Percentiles rank a stretch among this genome's conserved stretches.
These are phyloP conservation scores for Tenthredo livida DNA, from an alignment of 2,888 invertebrate species.

Conservation along the genomic window DNA sequence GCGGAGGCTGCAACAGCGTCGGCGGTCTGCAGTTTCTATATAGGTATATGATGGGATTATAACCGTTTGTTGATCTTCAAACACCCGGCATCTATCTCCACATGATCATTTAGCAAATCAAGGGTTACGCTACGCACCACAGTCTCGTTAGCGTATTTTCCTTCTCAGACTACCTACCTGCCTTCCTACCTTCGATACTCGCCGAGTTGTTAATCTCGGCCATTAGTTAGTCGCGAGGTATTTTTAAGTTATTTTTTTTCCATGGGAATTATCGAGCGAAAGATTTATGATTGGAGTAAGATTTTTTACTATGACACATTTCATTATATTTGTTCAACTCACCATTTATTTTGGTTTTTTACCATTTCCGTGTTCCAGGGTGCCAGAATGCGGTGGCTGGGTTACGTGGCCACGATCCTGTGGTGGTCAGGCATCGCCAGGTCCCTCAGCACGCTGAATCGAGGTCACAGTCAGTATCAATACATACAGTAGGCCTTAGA, in stretches of 20 bases:
- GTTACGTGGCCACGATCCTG: slow-evolving; percentile 77
- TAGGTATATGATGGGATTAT: slow-evolving; percentile 57
- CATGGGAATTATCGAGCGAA: background rate
- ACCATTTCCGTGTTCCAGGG: slow-evolving; percentile 37
- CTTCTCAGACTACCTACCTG: background rate
- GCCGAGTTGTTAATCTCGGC: background rate
- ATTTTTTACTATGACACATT: background rate
- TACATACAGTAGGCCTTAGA: slow-evolving; percentile 56
- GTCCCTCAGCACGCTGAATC: slow-evolving; percentile 77
- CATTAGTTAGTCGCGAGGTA: background rate
- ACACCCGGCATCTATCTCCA: background rate
- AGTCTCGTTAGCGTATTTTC: slow-evolving; percentile 33
- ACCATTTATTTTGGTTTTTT: background rate
- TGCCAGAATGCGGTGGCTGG: slow-evolving; percentile 78
- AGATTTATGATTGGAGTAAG: background rate
- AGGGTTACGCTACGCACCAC: slow-evolving; percentile 6
- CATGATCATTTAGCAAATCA: slow-evolving; percentile 44
- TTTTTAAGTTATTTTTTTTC: background rate
- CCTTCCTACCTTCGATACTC: background rate
- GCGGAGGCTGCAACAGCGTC: slow-evolving; percentile 11
- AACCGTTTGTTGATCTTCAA: slow-evolving; percentile 57
- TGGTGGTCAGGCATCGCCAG: slow-evolving; percentile 78
- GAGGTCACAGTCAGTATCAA: slow-evolving; percentile 76
- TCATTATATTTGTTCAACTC: too few relatives aligned
- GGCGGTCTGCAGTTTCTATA: slow-evolving; percentile 17